Evolutionary conservation across 1,140 invertebrate species (phyloP).

Genomic region (Cryptotermes secundus): DNA sequence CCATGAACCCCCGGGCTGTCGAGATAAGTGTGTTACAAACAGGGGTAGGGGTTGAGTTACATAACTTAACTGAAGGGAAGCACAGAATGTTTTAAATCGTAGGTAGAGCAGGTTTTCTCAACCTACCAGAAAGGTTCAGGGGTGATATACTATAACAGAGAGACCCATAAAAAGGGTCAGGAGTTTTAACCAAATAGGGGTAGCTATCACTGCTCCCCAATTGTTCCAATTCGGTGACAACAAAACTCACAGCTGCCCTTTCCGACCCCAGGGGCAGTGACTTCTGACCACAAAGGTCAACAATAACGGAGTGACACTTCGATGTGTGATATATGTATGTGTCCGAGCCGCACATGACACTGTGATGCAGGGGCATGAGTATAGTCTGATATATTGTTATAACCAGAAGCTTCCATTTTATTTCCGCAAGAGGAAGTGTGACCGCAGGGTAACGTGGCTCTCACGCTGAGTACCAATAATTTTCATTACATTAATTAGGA

Average conservation of each 20-base stretch:
- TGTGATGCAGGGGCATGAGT: neutral
- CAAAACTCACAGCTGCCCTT: neutral
- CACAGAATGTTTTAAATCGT: neutral
- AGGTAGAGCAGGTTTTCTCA: neutral
- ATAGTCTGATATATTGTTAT: neutral
- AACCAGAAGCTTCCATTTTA: neutral
- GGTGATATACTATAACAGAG: neutral
- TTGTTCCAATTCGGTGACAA: neutral
- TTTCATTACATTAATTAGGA: too few relatives aligned
- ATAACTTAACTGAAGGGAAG: neutral
- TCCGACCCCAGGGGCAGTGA: neutral
- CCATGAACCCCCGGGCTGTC: neutral
- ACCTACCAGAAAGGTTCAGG: neutral
- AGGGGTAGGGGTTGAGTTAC: neutral
- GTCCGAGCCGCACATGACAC: too few relatives aligned
- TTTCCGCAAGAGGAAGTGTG: too few relatives aligned
- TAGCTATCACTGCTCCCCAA: neutral
- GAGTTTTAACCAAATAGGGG: neutral
- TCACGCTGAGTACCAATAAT: too few relatives aligned
- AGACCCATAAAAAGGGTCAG: slow-evolving; percentile 2
- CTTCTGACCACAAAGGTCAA: slow-evolving; percentile 11
- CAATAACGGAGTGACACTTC: neutral
- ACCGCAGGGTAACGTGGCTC: too few relatives aligned
- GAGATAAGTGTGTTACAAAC: neutral
- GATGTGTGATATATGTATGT: slow-evolving; percentile 4